phyloP scores from a whole-genome alignment of 1,140 invertebrate genomes.

The Lepeophtheirus salmonis region DNA sequence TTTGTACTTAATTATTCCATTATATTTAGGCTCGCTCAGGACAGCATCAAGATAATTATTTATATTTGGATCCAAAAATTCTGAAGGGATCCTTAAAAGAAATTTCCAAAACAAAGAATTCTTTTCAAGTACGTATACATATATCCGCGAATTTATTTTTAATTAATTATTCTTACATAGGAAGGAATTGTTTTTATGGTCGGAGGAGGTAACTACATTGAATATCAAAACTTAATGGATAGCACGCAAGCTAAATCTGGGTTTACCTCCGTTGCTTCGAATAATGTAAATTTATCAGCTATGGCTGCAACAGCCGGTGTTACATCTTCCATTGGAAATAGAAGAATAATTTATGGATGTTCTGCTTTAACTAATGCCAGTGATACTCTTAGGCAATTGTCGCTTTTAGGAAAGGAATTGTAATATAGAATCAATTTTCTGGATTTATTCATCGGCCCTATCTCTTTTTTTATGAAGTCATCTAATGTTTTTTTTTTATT shows the following conservation, averaged over 20 bases:
- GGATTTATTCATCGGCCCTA: no score
- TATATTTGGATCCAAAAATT: constrained; percentile 80
- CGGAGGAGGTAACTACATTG: constrained; percentile 96
- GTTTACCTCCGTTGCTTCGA: constrained; percentile 9
- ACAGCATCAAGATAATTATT: constrained; percentile 61
- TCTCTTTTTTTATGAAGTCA: no score
- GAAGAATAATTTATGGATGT: constrained; percentile 80
- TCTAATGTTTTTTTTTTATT: no score
- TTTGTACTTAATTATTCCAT: background rate
- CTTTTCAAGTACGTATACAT: constrained; percentile 24
- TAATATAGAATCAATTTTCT: constrained; percentile 25
- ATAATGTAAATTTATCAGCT: background rate
- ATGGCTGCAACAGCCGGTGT: constrained; percentile 11
- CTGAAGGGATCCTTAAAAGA: constrained; percentile 43
- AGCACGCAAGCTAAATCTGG: constrained; percentile 52
- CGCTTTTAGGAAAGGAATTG: constrained; percentile 22
- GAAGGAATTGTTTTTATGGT: constrained; percentile 91
- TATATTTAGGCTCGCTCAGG: constrained; percentile 28
- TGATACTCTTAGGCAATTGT: constrained; percentile 67
- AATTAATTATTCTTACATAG: constrained; percentile 38
- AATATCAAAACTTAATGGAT: constrained; percentile 94
- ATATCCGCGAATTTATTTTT: constrained; percentile 17
- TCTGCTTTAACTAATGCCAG: constrained; percentile 76
- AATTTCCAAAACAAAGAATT: constrained; percentile 22
- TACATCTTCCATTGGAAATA: constrained; percentile 29